Conservation (phyloP, 1,140 invertebrate genomes). For the Aphidius ervi region DNA sequence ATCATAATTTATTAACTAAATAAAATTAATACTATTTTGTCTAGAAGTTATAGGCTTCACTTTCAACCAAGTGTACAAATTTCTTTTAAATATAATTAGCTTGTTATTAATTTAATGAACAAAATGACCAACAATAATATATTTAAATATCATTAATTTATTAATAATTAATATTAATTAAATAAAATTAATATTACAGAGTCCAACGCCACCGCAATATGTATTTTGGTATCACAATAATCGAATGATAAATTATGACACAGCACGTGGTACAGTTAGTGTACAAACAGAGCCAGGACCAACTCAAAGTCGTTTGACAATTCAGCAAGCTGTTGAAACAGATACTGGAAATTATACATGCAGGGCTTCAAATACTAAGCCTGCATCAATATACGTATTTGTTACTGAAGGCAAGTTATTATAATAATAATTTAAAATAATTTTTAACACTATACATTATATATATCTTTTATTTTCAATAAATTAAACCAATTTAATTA, state of each 20-base stretch:
- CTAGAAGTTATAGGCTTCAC: too few species aligned
- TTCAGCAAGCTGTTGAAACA: conserved; percentile 74
- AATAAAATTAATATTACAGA: conserved; percentile 55
- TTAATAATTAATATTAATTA: too few species aligned
- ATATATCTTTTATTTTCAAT: too few species aligned
- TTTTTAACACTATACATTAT: neutral
- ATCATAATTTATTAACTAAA: too few species aligned
- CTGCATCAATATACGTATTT: conserved; percentile 83
- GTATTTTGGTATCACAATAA: conserved; percentile 91
- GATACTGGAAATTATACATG: conserved; percentile 91
- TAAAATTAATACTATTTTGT: too few species aligned
- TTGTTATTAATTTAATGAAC: too few species aligned
- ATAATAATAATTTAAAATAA: too few species aligned
- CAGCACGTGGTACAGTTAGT: conserved; percentile 73
- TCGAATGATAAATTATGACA: conserved; percentile 89
- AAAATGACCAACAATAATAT: too few species aligned
- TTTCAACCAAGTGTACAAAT: too few species aligned
- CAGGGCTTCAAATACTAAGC: conserved; percentile 82
- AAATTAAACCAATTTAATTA: too few species aligned
- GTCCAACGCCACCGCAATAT: conserved; percentile 82
- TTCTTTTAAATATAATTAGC: too few species aligned
- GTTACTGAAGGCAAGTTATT: conserved; percentile 70
- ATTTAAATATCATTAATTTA: too few species aligned
- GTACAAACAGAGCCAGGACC: conserved; percentile 82
- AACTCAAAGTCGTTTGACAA: conserved; percentile 78